phyloP scores from a whole-genome alignment of 1,140 invertebrate species.

The Mesaphorura yosii region DNA sequence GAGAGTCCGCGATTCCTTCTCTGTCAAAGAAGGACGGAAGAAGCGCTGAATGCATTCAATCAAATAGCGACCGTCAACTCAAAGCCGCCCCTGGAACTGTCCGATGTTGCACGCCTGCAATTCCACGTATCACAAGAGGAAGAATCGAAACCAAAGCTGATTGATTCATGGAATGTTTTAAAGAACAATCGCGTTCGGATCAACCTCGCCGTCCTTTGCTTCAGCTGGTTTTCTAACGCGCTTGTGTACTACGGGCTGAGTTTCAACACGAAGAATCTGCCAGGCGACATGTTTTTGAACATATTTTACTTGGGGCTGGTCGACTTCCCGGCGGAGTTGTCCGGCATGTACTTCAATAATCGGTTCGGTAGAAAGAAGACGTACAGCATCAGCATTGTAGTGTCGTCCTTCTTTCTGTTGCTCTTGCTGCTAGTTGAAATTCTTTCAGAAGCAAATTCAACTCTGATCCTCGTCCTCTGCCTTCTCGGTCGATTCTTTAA shows the following conservation, averaged over 20 bases:
- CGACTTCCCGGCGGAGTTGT: constrained; percentile 3
- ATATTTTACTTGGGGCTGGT: constrained; percentile 12
- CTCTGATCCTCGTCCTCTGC: constrained; percentile 3
- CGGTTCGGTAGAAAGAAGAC: constrained; percentile 17
- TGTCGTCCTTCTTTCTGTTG: constrained; percentile 15
- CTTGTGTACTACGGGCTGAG: constrained; percentile 4
- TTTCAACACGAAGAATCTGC: constrained; percentile 18
- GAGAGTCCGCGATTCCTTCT: constrained; percentile 24
- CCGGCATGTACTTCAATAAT: constrained; percentile 5
- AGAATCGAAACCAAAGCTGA: background rate
- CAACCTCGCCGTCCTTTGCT: constrained; percentile 11
- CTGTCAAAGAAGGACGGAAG: constrained; percentile 5
- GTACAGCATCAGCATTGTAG: background rate
- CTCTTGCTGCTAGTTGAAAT: constrained; percentile 11
- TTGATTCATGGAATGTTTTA: constrained; percentile 7
- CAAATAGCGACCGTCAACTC: constrained; percentile 24
- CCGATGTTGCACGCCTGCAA: constrained; percentile 15
- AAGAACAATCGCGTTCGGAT: constrained; percentile 14
- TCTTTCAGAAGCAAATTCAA: background rate
- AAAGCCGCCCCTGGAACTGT: background rate
- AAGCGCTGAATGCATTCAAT: constrained; percentile 11
- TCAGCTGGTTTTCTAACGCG: constrained; percentile 8
- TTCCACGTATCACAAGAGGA: background rate
- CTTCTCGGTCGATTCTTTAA: constrained; percentile 12
- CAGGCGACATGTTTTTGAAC: constrained; percentile 10